Conservation (phyloP, 2,113 vertebrate genomes). For the Myodes glareolus region DNA sequence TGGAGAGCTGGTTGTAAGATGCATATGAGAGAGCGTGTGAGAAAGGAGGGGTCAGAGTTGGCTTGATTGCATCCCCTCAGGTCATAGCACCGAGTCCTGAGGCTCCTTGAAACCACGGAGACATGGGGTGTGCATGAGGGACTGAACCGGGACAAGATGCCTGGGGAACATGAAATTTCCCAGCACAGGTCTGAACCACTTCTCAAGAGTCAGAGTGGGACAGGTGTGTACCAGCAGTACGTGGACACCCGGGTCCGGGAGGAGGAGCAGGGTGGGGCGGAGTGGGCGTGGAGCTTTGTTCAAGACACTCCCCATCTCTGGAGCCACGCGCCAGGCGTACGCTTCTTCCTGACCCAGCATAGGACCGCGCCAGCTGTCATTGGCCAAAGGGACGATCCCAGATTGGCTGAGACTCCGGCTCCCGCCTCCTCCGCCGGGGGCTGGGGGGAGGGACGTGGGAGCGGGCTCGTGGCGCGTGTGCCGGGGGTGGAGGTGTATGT, state of each 20-base stretch:
- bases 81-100: neutral
- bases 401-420: slow-evolving; percentile 11
- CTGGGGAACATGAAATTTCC: neutral
- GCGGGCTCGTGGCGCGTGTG: slow-evolving; percentile 77
- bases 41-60: too few species aligned
- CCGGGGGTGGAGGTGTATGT: neutral
- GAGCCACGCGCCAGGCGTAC: slow-evolving; percentile 93
- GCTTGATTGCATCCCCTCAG: neutral
- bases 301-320: slow-evolving; percentile 85
- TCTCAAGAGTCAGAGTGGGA: too few species aligned
- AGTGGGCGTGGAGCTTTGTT: slow-evolving; percentile 87
- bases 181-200: accelerated
- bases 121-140: neutral
- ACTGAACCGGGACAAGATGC: too few species aligned
- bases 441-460: neutral
- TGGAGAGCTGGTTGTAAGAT: neutral
- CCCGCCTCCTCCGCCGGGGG: neutral
- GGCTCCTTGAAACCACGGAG: neutral
- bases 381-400: neutral
- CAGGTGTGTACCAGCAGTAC: neutral
- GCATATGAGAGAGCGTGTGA: accelerated
- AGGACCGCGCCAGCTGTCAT: slow-evolving; percentile 78
- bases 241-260: neutral
- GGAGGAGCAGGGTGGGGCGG: neutral
- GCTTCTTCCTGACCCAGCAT: slow-evolving; percentile 80